Conservation (phyloP, 2,888 invertebrate species). For the Plutella xylostella region DNA sequence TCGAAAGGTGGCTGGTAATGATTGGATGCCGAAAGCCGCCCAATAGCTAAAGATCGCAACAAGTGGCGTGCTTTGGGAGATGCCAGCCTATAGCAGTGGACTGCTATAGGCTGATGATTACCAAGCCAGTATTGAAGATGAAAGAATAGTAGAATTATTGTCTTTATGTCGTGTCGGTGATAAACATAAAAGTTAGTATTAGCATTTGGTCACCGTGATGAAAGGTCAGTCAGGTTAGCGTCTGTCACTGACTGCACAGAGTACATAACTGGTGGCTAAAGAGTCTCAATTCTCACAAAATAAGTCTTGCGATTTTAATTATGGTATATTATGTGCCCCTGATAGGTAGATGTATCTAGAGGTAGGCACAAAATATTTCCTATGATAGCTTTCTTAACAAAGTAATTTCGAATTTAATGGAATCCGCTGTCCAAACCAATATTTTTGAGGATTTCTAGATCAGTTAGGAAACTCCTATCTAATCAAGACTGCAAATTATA, state of each 20-base stretch:
- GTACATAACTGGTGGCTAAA: background rate
- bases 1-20: background rate
- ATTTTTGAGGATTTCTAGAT: conserved; percentile 16
- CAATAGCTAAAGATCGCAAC: background rate
- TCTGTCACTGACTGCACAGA: too few species aligned
- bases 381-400: background rate
- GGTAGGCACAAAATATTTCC: background rate
- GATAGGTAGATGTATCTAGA: too few species aligned
- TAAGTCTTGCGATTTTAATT: background rate
- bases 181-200: too few species aligned
- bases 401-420: background rate
- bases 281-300: background rate
- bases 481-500: conserved; percentile 3
- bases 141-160: too few species aligned
- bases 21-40: too few species aligned
- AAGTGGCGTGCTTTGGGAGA: too few species aligned
- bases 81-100: too few species aligned
- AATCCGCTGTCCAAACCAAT: background rate
- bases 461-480: conserved; percentile 14
- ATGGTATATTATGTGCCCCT: background rate
- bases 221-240: too few species aligned
- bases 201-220: too few species aligned
- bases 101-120: too few species aligned
- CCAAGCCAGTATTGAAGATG: too few species aligned
- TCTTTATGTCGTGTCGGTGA: too few species aligned